Base-by-base conservation (phyloP, 1,140 invertebrate genomes). In the Apis florea region DNA sequence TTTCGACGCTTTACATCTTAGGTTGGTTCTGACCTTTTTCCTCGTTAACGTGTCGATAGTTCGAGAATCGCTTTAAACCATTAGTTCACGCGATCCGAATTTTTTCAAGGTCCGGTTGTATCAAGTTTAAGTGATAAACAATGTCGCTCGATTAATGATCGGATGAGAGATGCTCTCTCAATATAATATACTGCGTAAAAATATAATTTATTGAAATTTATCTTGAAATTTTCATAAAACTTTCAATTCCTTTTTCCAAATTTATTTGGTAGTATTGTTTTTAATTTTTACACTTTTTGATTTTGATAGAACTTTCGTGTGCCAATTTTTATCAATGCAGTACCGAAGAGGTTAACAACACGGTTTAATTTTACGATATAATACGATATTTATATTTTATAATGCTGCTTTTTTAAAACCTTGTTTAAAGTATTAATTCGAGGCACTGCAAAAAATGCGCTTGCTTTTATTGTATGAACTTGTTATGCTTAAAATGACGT, bases 71-170 rank as follows among this genome's bases (percentile, higher is more conserved):
- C 40, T 66, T 67, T 47, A 67, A 67, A 67, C 64, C 47, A 51
- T 68, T 24, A 51, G 66, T 68, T 68, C 66, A 51, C 66, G 66
- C 47, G 66, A 68, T 68, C 47, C 47, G 47, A 49, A 49, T 21
- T 68, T 68, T 51, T 68, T 24, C 47, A 68, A 49, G 66, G 47
- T 49, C 64, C 21, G 40, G 31, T 47, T 68, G n/a, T 8, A 68
- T 68, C 40, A 68, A 51, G 49, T 68, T 68, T 68, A 17, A 68
- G 2, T 68, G 47, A n/a, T 24, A 68, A 68, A 68, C 47, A 68
- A 24, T 51, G n/a, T 51, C 47, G n/a, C 24, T n/a, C 13, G 24
- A 13, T 67, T 21, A 49, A 68, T 47, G 12, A 66, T 66, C 47
- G 21, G 9, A 49, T 6, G 19, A 24, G 12, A 47, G n/a, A n/a